Evolutionary conservation across 2,888 invertebrate species (phyloP), one percentile per base, ranked within the genome.

Genomic region (Gryllus longicercus): DNA sequence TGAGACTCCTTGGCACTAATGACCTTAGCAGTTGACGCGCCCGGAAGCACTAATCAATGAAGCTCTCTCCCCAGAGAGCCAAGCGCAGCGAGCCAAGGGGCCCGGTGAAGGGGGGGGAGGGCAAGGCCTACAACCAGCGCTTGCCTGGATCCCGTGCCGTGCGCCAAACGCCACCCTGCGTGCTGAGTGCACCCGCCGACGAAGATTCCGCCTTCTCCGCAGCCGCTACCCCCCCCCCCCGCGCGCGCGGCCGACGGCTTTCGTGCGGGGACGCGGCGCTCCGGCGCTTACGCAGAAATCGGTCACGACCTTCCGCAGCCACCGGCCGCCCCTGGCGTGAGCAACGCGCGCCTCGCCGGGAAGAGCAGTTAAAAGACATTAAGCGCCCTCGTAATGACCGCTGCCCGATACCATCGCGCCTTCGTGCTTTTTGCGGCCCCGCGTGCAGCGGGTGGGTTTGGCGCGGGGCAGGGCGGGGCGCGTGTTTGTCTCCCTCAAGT

Each of bases 371-470:
- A 63, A 63, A n/a, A 63, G 63, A 63, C 63, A 63, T 63, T 63
- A 63, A 63, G 63, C 63, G 63, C n/a, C n/a, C n/a, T 8, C 63
- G 63, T 63, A 63, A 63, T 63, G 63, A 63, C 63, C 63, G 63
- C 63, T 0, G 63, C 14, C 63, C 10, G 63, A 63, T 63, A 63
- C 16, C 63, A 63, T 63, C 63, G 63, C n/a, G 63, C 63, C 63
- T 63, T 11, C 63, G n/a, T 63, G 14, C 16, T 63, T 63, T 63
- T 63, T 63, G 63, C 63, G n/a, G n/a, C 8, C 38, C 38, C 38
- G 38, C 38, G 8, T 38, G 38, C 38, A 5, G 38, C 8, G 38
- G 38, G 38, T 38, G 5, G 38, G 38, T 38, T 8, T 1, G 38
- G 38, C 25, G 25, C 25, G 25, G 25, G 25, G 25, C 25, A 38